Base-by-base conservation (phyloP, 2,113 vertebrate species). In the Aplodontia rufa region DNA sequence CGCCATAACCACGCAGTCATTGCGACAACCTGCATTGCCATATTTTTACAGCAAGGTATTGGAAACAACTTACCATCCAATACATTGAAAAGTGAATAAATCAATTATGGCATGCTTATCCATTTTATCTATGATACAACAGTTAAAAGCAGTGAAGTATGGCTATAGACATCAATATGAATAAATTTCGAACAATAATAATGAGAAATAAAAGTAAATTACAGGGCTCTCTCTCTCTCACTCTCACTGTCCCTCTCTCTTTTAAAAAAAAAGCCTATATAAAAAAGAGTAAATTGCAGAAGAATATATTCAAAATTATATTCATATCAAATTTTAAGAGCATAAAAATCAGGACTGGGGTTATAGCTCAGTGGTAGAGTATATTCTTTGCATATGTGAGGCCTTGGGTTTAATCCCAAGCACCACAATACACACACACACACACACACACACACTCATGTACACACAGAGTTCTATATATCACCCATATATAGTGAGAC, bases 261-360 rank as follows among this genome's bases (percentile, higher is more conserved):
- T n/a, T n/a, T n/a, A n/a, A n/a, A n/a, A n/a, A n/a, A n/a, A n/a
- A n/a, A n/a, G n/a, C n/a, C n/a, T n/a, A n/a, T n/a, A n/a, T n/a
- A 45, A 17, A 64, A 9, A 78, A 66, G 20, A 58, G 55, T 22
- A 80, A 62, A 60, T 62, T 93, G 49, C 19, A 75, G 49, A 20
- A 58, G 26, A 80, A 62, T 94, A n/a, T 87, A 26, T 64, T 93
- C 58, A 66, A 45, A 93, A 53, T 55, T 12, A 81, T 32, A 81
- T 49, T 74, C 55, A 55, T 69, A 62, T 62, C 83, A 87, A 78
- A 26, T 68, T 80, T 93, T 49, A 47, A 93, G 91, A 72, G n/a
- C 32, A 84, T 20, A 53, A 8, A 64, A 53, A 62, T 6, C 32
- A 82, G 32, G 66, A 11, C 16, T 16, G 4, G 8, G 32, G 6